These are phyloP conservation scores for Ryuthela nishihirai DNA, from an alignment of 2,888 invertebrate genomes.

Conservation along the genomic window DNA sequence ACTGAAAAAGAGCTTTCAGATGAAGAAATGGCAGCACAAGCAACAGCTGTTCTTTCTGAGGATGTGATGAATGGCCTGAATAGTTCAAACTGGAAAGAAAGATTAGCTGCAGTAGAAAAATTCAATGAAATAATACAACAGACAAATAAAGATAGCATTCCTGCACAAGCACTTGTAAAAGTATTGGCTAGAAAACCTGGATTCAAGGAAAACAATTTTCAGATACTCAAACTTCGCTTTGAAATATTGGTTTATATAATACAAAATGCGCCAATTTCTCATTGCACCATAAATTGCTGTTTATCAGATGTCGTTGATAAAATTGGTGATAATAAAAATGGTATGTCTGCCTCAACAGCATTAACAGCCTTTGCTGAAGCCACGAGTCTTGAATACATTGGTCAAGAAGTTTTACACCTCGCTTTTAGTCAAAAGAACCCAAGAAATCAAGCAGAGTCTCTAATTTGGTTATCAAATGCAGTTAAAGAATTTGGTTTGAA, in stretches of 20 bases:
- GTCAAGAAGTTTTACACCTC: conserved; percentile 65
- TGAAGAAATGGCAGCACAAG: conserved; percentile 73
- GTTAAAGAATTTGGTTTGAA: conserved; percentile 81
- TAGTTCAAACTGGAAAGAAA: conserved; percentile 80
- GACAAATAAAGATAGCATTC: conserved; percentile 61
- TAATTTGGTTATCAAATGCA: conserved; percentile 73
- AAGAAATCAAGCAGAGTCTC: conserved; percentile 80
- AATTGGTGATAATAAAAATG: conserved; percentile 77
- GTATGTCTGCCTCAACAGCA: conserved; percentile 64
- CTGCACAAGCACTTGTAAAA: conserved; percentile 71
- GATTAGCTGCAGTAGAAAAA: conserved; percentile 70
- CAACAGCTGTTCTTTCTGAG: conserved; percentile 62
- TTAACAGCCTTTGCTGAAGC: conserved; percentile 73
- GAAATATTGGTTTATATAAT: conserved; percentile 75
- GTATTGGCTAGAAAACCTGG: conserved; percentile 78
- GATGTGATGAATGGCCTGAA: conserved; percentile 65
- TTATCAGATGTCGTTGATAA: conserved; percentile 78
- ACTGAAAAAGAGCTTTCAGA: conserved; percentile 52
- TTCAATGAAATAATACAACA: conserved; percentile 61
- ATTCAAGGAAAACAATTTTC: conserved; percentile 81
- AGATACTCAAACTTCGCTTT: conserved; percentile 76
- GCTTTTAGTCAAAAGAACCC: conserved; percentile 86
- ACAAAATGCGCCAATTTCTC: conserved; percentile 67
- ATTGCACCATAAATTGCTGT: conserved; percentile 68
- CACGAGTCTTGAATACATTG: conserved; percentile 68